phyloP scores from a whole-genome alignment of 2,888 invertebrate species.

The Brachylomia viminalis region DNA sequence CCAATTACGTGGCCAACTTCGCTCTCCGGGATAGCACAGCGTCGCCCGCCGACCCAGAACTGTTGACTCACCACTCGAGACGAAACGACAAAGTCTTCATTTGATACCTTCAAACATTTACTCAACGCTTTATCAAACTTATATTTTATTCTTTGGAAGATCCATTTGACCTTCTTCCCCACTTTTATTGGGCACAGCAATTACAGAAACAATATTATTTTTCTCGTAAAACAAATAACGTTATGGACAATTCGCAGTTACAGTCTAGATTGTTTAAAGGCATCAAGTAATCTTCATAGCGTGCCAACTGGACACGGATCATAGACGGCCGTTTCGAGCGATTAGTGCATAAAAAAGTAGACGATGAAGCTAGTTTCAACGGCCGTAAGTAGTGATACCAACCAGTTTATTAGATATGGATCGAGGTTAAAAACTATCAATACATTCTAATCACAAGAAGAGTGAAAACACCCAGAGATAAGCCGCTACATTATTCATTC shows the following conservation, averaged over 20 bases:
- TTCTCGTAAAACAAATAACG: conserved; percentile 61
- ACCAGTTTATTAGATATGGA: conserved; percentile 63
- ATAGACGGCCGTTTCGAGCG: conserved; percentile 68
- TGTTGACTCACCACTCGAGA: conserved; percentile 70
- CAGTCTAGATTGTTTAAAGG: conserved; percentile 56
- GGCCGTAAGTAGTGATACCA: conserved; percentile 40
- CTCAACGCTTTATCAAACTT: conserved; percentile 68
- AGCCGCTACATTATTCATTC: conserved; percentile 58
- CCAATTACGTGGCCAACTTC: conserved; percentile 68
- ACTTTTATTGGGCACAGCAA: conserved; percentile 76
- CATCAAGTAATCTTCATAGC: conserved; percentile 61
- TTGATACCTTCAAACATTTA: conserved; percentile 71
- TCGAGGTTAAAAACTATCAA: conserved; percentile 62
- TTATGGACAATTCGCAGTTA: conserved; percentile 32
- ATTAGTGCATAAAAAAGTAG: conserved; percentile 65
- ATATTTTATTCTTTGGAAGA: conserved; percentile 65
- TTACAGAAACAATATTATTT: conserved; percentile 75
- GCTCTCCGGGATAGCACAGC: conserved; percentile 51
- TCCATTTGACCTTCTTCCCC: conserved; percentile 77
- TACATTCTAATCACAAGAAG: conserved; percentile 66
- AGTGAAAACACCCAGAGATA: conserved; percentile 67
- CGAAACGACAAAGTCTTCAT: conserved; percentile 62
- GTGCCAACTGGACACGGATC: conserved; percentile 74
- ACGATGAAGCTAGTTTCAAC: conserved; percentile 50
- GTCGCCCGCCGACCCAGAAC: conserved; percentile 51